Conservation (phyloP, 2,888 invertebrate species). For the Chydorus sphaericus region DNA sequence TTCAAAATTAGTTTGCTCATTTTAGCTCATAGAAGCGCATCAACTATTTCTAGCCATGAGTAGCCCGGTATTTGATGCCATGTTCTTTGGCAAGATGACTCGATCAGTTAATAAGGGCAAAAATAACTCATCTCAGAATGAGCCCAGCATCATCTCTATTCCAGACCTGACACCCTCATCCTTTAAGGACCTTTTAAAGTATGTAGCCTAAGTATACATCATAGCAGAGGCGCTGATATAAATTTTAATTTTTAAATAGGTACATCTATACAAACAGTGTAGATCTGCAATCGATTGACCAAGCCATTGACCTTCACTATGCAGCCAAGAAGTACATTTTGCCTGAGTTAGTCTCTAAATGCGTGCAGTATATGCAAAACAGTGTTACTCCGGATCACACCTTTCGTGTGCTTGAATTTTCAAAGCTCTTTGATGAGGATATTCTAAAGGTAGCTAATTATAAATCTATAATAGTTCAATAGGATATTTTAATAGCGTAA, state of each 20-base stretch:
- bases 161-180: constrained; percentile 74
- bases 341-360: constrained; percentile 65
- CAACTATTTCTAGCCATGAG: no score
- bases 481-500: no score
- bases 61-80: no score
- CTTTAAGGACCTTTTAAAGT: constrained; percentile 64
- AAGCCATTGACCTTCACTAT: constrained; percentile 73
- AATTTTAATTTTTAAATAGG: constrained; percentile 33
- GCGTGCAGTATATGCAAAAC: constrained; percentile 69
- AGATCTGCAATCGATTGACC: constrained; percentile 63
- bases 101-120: no score
- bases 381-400: constrained; percentile 64
- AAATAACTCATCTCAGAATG: no score
- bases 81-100: no score
- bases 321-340: constrained; percentile 79
- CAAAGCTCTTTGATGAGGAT: constrained; percentile 68
- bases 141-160: constrained; percentile 59
- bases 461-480: no score
- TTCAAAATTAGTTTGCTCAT: no score
- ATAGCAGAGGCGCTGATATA: neutral
- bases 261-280: constrained; percentile 72
- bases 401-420: constrained; percentile 72
- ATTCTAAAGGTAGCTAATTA: no score
- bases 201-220: constrained; percentile 26
- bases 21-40: no score